Evolutionary conservation across 2,797 vertebrate species (phyloP).

Genomic region (Sarcophilus harrisii): DNA sequence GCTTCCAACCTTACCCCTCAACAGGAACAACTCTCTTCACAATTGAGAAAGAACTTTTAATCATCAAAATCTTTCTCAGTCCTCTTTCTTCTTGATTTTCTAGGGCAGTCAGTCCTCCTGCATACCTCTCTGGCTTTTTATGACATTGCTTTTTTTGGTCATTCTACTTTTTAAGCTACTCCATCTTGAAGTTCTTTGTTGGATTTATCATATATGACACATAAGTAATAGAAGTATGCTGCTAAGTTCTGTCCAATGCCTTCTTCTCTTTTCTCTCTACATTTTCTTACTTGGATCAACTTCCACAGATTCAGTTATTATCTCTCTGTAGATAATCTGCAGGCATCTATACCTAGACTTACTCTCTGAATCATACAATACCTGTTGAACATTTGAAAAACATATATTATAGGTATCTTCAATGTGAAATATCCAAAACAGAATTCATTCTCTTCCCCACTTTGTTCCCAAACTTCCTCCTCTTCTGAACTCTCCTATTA

Average conservation of each 20-base stretch:
- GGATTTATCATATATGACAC: background rate
- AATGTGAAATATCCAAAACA: background rate
- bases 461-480: background rate
- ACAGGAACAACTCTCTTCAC: background rate
- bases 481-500: background rate
- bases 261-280: background rate
- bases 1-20: background rate
- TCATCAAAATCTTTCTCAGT: background rate
- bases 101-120: background rate
- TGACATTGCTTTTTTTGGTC: background rate
- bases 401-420: background rate
- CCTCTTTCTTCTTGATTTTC: background rate
- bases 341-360: background rate
- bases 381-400: background rate
- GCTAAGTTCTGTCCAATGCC: background rate
- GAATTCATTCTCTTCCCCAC: background rate
- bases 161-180: background rate
- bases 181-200: background rate
- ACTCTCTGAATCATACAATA: background rate
- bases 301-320: background rate
- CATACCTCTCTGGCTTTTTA: background rate
- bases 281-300: background rate
- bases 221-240: background rate
- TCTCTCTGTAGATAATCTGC: background rate
- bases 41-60: background rate